Evolutionary conservation across 2,113 vertebrate genomes (phyloP).

Genomic region (Siniperca knerii): DNA sequence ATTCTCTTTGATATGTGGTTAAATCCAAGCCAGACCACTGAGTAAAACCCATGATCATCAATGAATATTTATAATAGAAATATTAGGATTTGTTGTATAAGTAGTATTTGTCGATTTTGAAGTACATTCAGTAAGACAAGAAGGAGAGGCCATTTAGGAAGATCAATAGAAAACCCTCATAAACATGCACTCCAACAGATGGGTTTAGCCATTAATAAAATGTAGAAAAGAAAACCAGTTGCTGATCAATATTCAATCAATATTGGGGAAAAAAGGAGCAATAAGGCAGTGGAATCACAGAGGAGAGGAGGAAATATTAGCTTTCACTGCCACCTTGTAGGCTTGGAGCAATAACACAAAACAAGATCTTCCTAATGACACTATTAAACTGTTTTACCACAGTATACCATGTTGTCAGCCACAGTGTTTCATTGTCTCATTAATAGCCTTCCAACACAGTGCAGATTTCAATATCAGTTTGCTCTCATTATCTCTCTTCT

Average conservation of each 20-base stretch:
- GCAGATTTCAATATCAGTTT: constrained; percentile 76
- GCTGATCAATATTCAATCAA: constrained; percentile 65
- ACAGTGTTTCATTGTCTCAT: constrained; percentile 71
- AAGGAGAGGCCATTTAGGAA: constrained; percentile 40
- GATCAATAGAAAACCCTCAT: constrained; percentile 71
- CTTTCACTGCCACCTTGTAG: constrained; percentile 44
- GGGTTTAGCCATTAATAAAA: constrained; percentile 51
- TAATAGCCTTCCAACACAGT: constrained; percentile 77
- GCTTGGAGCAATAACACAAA: constrained; percentile 50
- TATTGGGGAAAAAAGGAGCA: constrained; percentile 42
- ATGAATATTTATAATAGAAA: constrained; percentile 49
- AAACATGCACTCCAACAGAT: constrained; percentile 69
- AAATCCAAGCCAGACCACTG: constrained; percentile 20
- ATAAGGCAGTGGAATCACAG: constrained; percentile 5
- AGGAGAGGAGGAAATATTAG: constrained; percentile 22
- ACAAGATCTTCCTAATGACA: constrained; percentile 65
- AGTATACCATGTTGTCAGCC: constrained; percentile 70
- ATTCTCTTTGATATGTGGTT: constrained; percentile 52
- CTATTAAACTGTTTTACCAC: constrained; percentile 69
- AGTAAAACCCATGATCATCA: constrained; percentile 18
- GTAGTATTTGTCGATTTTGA: constrained; percentile 26
- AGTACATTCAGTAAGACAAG: constrained; percentile 28
- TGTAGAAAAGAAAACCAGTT: constrained; percentile 49
- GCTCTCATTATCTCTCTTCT: constrained; percentile 79
- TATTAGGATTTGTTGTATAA: constrained; percentile 52